Evolutionary conservation across 2,888 invertebrate genomes (phyloP).

Genomic region (Alviniconcha strummeri): DNA sequence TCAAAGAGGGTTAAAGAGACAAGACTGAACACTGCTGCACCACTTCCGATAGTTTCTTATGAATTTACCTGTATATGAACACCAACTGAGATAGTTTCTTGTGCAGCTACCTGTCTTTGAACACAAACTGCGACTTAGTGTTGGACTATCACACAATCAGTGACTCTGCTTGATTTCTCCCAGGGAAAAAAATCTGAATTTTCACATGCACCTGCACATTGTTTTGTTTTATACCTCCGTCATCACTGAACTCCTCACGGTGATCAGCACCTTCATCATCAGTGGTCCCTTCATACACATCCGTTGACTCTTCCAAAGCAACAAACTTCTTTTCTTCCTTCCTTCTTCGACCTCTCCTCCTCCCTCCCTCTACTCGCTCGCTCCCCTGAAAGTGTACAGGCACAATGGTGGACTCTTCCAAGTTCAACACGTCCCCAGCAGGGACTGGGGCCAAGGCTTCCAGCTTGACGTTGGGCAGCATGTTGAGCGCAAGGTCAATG

Average conservation of each 20-base stretch:
- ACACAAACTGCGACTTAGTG: no score
- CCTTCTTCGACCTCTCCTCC: background rate
- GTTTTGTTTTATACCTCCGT: background rate
- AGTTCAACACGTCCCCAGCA: constrained; percentile 9
- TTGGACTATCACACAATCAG: no score
- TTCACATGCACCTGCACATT: no score
- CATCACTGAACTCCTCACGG: background rate
- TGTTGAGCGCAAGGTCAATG: background rate
- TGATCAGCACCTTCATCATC: constrained; percentile 10
- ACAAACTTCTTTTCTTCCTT: background rate
- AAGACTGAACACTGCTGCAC: no score
- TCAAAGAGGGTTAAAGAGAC: no score
- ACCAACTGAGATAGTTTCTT: no score
- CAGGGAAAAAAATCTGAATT: no score
- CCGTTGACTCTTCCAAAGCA: background rate
- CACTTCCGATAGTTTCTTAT: no score
- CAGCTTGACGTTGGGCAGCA: constrained; percentile 20
- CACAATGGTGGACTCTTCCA: background rate
- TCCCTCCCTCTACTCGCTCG: background rate
- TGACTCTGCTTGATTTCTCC: no score
- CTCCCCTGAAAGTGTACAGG: constrained; percentile 11
- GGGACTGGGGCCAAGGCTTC: constrained; percentile 4
- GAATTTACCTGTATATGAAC: no score
- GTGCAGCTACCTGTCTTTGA: no score
- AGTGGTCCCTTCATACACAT: background rate